Base-by-base conservation (phyloP, 2,797 vertebrate species). In the Artibeus lituratus region DNA sequence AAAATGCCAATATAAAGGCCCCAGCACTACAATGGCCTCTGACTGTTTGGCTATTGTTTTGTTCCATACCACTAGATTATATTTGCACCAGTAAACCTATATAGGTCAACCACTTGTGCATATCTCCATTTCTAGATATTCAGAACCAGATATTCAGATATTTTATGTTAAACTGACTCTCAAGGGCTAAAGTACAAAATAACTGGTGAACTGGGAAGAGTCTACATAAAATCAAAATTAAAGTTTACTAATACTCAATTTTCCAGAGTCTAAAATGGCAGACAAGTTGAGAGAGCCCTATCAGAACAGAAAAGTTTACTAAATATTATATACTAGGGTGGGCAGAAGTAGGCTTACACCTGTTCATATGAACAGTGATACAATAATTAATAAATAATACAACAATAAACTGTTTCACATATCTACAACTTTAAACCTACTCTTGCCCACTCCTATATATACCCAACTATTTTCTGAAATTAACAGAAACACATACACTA, bases 261-360 rank as follows among this genome's bases (percentile, higher is more conserved):
- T 95, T 90, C 26, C 57, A 91, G 37, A 93, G 65, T 95, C 26
- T 91, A 93, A 94, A 96, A 82, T 42, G 70, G 72, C 47, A 97
- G n/a, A 67, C 19, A 93, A 96, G 24, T 29, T 94, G 39, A 90
- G 32, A 81, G 12, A 92, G 44, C 5, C 5, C 14, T 74, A 91
- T 10, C 11, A 96, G 67, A 77, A 83, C 59, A 80, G 44, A 81
- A 93, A 96, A 89, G 55, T 0, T 87, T 76, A 70, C 49, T 55
- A 84, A 73, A 32, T 86, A 49, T 35, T 69, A 65, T 15, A 62
- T 37, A 73, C 39, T 53, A 35, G 49, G 49, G 21, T 53, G 49
- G 47, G 76, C 49, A 53, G 35, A 77, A 53, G 62, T 65, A n/a
- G 76, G 76, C 35, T 78, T 78, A 22, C n/a, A 37, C 21, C 37